Conservation (phyloP, 2,113 vertebrate genomes). For the Phylloscopus whistleri region DNA sequence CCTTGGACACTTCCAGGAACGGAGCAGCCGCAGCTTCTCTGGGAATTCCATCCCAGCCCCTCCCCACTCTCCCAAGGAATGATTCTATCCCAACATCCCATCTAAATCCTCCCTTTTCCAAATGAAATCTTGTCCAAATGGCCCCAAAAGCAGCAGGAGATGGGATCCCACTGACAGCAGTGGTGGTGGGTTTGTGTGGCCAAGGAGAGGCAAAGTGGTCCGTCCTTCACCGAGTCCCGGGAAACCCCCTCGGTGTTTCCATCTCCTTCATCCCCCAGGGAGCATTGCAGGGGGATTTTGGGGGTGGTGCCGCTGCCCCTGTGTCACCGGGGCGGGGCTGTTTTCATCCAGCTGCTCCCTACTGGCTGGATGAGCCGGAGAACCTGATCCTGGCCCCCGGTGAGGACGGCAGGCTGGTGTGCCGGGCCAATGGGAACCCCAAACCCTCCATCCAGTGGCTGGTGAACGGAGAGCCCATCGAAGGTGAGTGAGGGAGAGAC, state of each 20-base stretch:
- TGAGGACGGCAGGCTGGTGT: constrained; percentile 88
- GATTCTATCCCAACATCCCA: not conserved
- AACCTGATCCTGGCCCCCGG: constrained; percentile 91
- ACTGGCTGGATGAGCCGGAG: constrained; percentile 91
- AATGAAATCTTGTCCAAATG: rapidly evolving
- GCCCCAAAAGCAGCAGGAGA: not conserved
- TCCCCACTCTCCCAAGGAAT: not conserved
- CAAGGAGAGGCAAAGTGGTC: too few species aligned
- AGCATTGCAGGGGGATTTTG: rapidly evolving
- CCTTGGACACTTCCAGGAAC: not conserved
- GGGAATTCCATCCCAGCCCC: not conserved
- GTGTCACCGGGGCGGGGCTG: not conserved
- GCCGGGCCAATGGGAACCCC: constrained; percentile 93
- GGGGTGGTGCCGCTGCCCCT: not conserved
- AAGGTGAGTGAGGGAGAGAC: constrained; percentile 70
- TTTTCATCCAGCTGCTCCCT: constrained; percentile 86
- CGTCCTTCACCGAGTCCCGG: rapidly evolving
- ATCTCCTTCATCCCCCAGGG: rapidly evolving
- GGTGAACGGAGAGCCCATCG: constrained; percentile 85
- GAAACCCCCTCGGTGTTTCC: rapidly evolving
- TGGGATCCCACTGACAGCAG: rapidly evolving
- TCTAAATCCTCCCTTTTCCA: not conserved
- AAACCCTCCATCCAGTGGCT: constrained; percentile 93
- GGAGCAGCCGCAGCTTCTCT: not conserved
- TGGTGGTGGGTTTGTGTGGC: not conserved